Evolutionary conservation across 2,797 vertebrate genomes (phyloP).

Genomic region (Ispidina picta): DNA sequence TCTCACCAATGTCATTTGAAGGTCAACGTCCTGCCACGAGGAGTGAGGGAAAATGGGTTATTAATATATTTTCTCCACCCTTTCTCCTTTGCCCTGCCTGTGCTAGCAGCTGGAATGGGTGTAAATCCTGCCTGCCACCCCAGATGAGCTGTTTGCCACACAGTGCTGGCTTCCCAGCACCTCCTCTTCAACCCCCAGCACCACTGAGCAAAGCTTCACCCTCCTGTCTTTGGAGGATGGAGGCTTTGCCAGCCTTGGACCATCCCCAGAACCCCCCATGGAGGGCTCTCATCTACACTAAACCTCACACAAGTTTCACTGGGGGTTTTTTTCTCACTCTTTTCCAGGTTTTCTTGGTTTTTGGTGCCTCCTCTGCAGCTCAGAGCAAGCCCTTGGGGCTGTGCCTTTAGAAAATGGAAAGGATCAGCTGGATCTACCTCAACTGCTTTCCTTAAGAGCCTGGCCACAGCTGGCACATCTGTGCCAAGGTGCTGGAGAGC

Average conservation of each 20-base stretch:
- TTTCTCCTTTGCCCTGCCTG: neutral
- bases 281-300: no score
- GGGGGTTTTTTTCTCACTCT: no score
- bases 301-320: no score
- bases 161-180: no score
- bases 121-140: no score
- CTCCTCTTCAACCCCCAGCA: no score
- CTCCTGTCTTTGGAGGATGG: no score
- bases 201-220: no score
- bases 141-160: no score
- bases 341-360: neutral
- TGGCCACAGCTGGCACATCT: neutral
- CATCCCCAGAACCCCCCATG: no score
- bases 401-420: neutral
- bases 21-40: neutral
- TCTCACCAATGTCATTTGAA: neutral
- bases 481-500: neutral
- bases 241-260: no score
- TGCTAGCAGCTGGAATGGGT: fast-evolving
- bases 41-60: neutral
- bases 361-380: neutral
- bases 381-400: neutral
- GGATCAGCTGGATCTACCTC: neutral
- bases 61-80: no score
- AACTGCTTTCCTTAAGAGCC: neutral